Evolutionary conservation across 2,113 vertebrate species (phyloP), one percentile per base, ranked within the genome.

Genomic region (Alethe castanea): DNA sequence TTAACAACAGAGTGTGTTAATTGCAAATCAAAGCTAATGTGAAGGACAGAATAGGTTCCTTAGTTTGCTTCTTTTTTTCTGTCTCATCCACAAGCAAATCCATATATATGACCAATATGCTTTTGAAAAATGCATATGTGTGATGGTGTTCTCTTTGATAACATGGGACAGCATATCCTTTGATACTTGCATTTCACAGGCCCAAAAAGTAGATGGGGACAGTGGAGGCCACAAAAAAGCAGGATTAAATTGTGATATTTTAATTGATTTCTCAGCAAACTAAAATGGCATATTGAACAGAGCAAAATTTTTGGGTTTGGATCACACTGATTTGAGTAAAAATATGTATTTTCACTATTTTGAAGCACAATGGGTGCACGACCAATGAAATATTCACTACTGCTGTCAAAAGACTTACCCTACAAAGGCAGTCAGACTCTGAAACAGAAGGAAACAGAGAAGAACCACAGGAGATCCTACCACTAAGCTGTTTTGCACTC

Each of bases 351-450:
- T 83, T 81, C 64, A 84, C 24, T 26, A 19, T 52, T 74, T 48
- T 38, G 56, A 83, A 81, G 25, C 19, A 59, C 12, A 59, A 26
- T 23, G 48, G 11, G 8, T n/a, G 15, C 42, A 59, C 0, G 0
- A 56, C 14, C 36, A 61, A 28, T 23, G 26, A 85, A 56, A n/a
- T 79, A 64, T 23, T 67, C 74, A 78, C 16, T 47, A 22, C 7
- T 12, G 19, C 22, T 69, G 31, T 38, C 50, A 65, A 59, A 92
- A 77, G 52, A 33, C 48, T 50, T 64, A 38, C 19, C 19, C 33
- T 69, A 45, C 26, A 57, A 65, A 45, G 36, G 57, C 1, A 1
- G 14, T 45, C 65, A 61, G 52, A 31, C 44, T 61, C 56, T 77
- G 52, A 61, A 84, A 84, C 8, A 60, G 60, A 77, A 36, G 8